These are phyloP conservation scores for Drosophila acutilabella DNA, from an alignment of 2,888 invertebrate genomes.

Conservation along the genomic window DNA sequence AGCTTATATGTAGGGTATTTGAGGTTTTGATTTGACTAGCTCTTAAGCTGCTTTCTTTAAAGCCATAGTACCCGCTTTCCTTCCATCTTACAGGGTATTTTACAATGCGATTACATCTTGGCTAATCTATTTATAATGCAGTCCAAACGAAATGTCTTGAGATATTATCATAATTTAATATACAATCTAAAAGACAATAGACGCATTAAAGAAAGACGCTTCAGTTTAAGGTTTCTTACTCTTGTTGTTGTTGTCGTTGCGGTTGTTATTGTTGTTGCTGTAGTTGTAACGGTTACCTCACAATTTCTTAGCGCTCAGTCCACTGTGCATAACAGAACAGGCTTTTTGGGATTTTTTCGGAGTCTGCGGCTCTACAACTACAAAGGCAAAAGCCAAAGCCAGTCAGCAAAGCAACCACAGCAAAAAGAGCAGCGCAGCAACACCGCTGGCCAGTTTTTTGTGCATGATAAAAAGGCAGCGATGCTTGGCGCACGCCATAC, in stretches of 20 bases:
- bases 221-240: not conserved
- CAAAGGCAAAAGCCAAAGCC: not conserved
- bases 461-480: constrained; percentile 63
- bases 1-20: no score
- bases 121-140: constrained; percentile 54
- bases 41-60: not conserved
- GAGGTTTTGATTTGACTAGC: no score
- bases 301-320: constrained; percentile 34
- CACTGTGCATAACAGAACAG: constrained; percentile 75
- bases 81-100: not conserved
- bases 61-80: not conserved
- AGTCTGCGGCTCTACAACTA: constrained; percentile 16
- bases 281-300: constrained; percentile 36
- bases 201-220: constrained; percentile 34
- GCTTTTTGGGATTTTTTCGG: constrained; percentile 48
- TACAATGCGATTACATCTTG: constrained; percentile 6
- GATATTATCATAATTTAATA: constrained; percentile 47
- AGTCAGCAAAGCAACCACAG: constrained; percentile 2
- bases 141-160: constrained; percentile 25
- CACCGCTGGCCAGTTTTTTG: constrained; percentile 54
- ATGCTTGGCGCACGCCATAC: constrained; percentile 70
- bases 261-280: constrained; percentile 13
- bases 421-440: constrained; percentile 10
- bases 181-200: constrained; percentile 46
- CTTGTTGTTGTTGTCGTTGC: constrained; percentile 3